Base-by-base conservation (phyloP, 2,888 invertebrate species). In the Ornithoptera alexandrae region DNA sequence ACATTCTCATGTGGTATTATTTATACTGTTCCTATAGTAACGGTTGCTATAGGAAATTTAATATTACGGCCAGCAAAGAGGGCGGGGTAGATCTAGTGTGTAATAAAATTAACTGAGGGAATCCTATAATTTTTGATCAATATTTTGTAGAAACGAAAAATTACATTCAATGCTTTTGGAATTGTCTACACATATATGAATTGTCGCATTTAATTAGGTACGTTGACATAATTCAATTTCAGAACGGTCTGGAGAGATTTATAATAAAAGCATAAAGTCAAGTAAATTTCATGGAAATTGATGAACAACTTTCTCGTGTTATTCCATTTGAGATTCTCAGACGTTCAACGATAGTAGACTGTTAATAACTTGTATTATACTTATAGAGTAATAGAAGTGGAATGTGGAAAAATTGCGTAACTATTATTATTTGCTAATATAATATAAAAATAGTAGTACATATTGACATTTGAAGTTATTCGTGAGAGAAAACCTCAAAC, bases 241-340 rank as follows among this genome's bases (percentile, higher is more conserved):
- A 18, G 1, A 53, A 12, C 53, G n/a, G n/a, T 7, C 8, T 53
- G 18, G n/a, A 53, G n/a, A 53, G 18, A 53, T 68, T 18, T 15
- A 36, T 60, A 59, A 68, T 53, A 64, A 60, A 60, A 68, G 60
- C 68, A 64, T 3, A 24, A 64, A 59, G 58, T 64, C 18, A 12
- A 68, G 42, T 7, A 53, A 53, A 53, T 53, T 53, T 18, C 64
- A 68, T 64, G 58, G 53, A 68, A 53, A 64, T 60, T 68, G 46
- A 60, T 22, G 60, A 22, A 58, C 7, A 60, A 64, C 53, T 56
- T 64, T 20, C 59, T 22, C 39, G 57, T 58, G 57, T n/a, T 50
- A 50, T 15, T 50, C 18, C 50, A 18, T 6, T 50, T 15, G 50
- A 50, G 15, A 17, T 50, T 18, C 3, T 18, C 15, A 17, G 2